Evolutionary conservation across 2,113 vertebrate species (phyloP), one percentile per base, ranked within the genome.

Genomic region (Cacatua alba): DNA sequence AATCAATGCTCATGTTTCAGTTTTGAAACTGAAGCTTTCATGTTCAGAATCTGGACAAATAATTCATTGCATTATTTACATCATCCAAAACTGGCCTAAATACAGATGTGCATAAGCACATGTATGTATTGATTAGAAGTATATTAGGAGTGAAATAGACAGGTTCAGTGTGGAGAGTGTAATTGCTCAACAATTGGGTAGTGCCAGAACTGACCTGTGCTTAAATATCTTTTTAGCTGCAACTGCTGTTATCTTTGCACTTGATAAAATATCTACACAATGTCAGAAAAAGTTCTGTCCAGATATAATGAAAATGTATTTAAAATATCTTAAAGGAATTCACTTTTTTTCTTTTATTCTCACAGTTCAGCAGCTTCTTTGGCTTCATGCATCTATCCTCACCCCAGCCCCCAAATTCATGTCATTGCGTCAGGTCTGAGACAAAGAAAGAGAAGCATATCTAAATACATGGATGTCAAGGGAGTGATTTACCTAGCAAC

Each of bases 401-500:
- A 69, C 3, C 17, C 21, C 25, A 2, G 1, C 10, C 5, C 26
- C 39, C 52, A 91, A 86, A 86, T 39, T 82, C 65, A 67, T 49
- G 86, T 79, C 80, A 82, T 44, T 62, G 4, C 84, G 74, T 86
- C 88, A 92, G 35, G 82, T 76, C 21, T 84, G 77, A 96, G 86
- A 96, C 94, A 96, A 93, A 96, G 94, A 52, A 95, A 87, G 71
- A 90, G 81, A 86, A 95, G 72, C 49, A 46, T 88, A 91, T 62
- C 86, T 92, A 94, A 94, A 96, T 69, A 84, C 57, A 65, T 35
- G 74, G 69, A 81, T 92, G 83, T 70, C 88, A 84, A 94, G 95
- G 92, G 88, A 97, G 20, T 79, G 94, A 96, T 96, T 94, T 95
- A 96, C 96, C 74, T 96, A 96, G 96, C 95, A 97, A 97, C 96